These are phyloP conservation scores for Xenopus laevis DNA, from an alignment of 2,113 vertebrate genomes.

Conservation along the genomic window DNA sequence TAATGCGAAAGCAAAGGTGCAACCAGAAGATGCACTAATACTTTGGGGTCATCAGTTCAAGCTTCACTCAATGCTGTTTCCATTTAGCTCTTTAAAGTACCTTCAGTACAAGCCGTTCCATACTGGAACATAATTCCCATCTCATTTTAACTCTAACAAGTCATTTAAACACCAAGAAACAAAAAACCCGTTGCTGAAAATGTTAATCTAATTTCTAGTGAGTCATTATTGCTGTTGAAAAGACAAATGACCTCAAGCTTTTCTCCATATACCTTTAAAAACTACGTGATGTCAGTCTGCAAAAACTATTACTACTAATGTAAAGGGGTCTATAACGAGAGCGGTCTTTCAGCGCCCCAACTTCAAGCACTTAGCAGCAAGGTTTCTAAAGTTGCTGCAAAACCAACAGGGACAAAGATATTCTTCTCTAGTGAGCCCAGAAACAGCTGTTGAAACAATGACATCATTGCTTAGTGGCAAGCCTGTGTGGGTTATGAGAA, in stretches of 20 bases:
- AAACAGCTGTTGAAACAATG: constrained; percentile 73
- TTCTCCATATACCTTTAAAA: constrained; percentile 30
- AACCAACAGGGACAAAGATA: constrained; percentile 45
- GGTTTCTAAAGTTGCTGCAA: constrained; percentile 36
- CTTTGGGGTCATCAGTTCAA: too few relatives aligned
- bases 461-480: constrained; percentile 57
- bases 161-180: background rate
- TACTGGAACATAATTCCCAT: too few relatives aligned
- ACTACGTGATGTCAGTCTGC: constrained; percentile 45
- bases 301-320: constrained; percentile 34
- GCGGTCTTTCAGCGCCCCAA: constrained; percentile 48
- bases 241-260: constrained; percentile 26
- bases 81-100: too few relatives aligned
- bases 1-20: too few relatives aligned
- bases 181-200: constrained; percentile 9
- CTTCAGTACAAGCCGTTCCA: too few relatives aligned
- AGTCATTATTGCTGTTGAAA: constrained; percentile 22
- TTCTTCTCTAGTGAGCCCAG: constrained; percentile 50
- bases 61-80: too few relatives aligned
- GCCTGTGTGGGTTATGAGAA: constrained; percentile 58
- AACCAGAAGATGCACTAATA: too few relatives aligned
- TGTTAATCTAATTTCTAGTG: constrained; percentile 6
- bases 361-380: constrained; percentile 52
- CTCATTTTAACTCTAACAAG: too few relatives aligned
- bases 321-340: constrained; percentile 41